phyloP scores from a whole-genome alignment of 2,113 vertebrate species.

The Columba janthina region DNA sequence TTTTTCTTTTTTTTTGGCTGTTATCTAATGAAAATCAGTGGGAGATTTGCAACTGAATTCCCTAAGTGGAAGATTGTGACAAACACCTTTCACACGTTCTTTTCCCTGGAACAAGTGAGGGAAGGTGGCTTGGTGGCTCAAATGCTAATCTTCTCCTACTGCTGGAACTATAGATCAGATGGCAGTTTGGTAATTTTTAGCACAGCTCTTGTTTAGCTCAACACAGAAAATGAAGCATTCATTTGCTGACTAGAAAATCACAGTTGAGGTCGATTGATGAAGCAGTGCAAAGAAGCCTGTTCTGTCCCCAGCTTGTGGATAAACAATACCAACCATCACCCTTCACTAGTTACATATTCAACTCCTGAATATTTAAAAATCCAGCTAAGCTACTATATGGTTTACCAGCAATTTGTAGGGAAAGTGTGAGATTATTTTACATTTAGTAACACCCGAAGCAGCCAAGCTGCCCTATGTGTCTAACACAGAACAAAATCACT shows the following conservation, averaged over 20 bases:
- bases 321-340: constrained; percentile 73
- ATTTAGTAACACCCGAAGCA: constrained; percentile 50
- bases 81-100: constrained; percentile 39
- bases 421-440: constrained; percentile 65
- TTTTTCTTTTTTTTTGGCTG: background rate
- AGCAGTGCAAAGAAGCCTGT: constrained; percentile 81
- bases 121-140: constrained; percentile 36
- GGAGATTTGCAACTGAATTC: background rate
- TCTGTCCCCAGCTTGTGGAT: constrained; percentile 72
- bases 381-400: constrained; percentile 64
- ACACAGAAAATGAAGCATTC: constrained; percentile 72
- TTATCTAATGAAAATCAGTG: background rate
- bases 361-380: constrained; percentile 73
- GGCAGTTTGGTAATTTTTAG: constrained; percentile 65
- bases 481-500: constrained; percentile 56
- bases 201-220: constrained; percentile 59
- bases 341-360: constrained; percentile 74
- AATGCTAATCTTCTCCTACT: constrained; percentile 56
- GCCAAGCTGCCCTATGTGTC: constrained; percentile 33
- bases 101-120: constrained; percentile 7
- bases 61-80: constrained; percentile 14
- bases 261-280: constrained; percentile 81
- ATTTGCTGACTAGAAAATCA: constrained; percentile 81
- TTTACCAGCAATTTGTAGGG: constrained; percentile 54
- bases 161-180: constrained; percentile 71